Base-by-base conservation (phyloP, 2,888 invertebrate species). In the Graphium colonna region DNA sequence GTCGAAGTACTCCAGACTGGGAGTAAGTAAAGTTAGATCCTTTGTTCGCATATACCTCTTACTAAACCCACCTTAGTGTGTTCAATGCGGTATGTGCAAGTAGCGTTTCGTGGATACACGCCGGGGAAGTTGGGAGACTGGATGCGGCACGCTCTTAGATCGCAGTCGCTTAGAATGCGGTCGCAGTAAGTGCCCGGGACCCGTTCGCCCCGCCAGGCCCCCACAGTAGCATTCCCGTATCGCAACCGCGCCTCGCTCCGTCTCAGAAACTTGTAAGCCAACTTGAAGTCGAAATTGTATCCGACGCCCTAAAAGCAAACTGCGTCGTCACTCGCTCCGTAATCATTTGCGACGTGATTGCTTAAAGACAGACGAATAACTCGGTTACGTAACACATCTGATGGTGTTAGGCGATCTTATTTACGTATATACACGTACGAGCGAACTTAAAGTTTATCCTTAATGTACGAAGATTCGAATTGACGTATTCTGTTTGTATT, bases 81-180 rank as follows among this genome's bases (percentile, higher is more conserved):
- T 77, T 92, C 92, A 57, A 94, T 91, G 65, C 93, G 91, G 88
- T 94, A 95, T 75, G 94, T 93, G 81, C 95, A 95, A 64, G 95
- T 95, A 58, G 96, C 94, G 79, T 96, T 96, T 56, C 96, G 90
- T 3, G 96, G 96, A 82, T 97, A 97, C 62, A 96, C 93, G 49
- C 97, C 97, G 9, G 96, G 96, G 80, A 95, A 97, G 91, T 97
- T 97, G 9, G 97, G 97, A 17, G 96, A 96, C 82, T 95, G 95
- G 57, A 96, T 93, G 59, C 95, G 93, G 82, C 94, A 95, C 42
- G 88, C 87, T 62, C 83, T 80, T 56, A 92, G 91, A 79, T 94
- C 94, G 78, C 96, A 96, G 75, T 94, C 93, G 70, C 94, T 94
- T 67, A 95, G 91, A 66, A 95, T 92, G 68, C 95, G 92, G 85